Percentiles rank a stretch among this genome's conserved stretches.
These are phyloP conservation scores for Ondatra zibethicus DNA, from an alignment of 2,113 vertebrate species.

Conservation along the genomic window DNA sequence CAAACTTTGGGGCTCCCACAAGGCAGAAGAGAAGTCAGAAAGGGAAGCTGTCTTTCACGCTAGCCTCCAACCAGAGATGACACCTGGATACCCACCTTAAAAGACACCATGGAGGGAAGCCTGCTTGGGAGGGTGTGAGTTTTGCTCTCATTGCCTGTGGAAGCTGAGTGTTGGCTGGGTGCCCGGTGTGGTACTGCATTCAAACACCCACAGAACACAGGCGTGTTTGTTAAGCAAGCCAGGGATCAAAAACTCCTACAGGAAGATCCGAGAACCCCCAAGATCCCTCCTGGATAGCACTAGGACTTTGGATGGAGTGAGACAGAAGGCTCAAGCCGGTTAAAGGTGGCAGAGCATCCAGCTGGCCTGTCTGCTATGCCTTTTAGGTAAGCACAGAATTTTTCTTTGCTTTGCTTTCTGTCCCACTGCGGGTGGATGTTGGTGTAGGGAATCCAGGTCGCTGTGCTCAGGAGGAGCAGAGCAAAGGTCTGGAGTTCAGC, in stretches of 20 bases:
- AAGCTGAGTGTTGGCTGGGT: conserved; percentile 85
- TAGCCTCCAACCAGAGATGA: conserved; percentile 82
- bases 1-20: conserved; percentile 75
- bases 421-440: conserved; percentile 39
- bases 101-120: conserved; percentile 84
- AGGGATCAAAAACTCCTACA: conserved; percentile 86
- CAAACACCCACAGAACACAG: conserved; percentile 92
- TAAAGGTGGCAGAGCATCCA: conserved; percentile 80
- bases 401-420: conserved; percentile 51
- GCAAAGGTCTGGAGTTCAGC: conserved; percentile 63
- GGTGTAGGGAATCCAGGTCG: not conserved
- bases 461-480: not conserved
- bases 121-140: conserved; percentile 87
- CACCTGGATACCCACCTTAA: conserved; percentile 86
- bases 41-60: conserved; percentile 71
- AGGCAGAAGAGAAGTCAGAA: conserved; percentile 61
- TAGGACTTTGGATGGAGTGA: conserved; percentile 83
- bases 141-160: conserved; percentile 86
- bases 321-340: conserved; percentile 84
- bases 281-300: conserved; percentile 81
- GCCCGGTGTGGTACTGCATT: conserved; percentile 88
- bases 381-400: conserved; percentile 87
- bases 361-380: conserved; percentile 84
- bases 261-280: conserved; percentile 86
- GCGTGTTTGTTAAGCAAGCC: conserved; percentile 87